Evolutionary conservation across 1,140 invertebrate genomes (phyloP), one percentile per base, ranked within the genome.

Genomic region (Plutomurus gul): DNA sequence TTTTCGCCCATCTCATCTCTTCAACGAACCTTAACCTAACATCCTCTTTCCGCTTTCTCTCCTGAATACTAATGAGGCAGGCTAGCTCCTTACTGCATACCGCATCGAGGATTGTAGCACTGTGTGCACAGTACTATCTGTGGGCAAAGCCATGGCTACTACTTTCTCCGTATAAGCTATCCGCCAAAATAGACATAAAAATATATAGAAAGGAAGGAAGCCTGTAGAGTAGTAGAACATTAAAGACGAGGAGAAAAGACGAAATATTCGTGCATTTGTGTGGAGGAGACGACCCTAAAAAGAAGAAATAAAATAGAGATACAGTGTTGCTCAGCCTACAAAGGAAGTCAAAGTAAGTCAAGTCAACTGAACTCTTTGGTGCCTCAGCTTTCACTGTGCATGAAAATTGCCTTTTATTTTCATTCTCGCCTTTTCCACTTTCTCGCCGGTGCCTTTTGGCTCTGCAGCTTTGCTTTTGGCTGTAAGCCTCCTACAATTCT

Each of bases 11-110:
- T 65, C 56, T 65, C 56, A 65, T 65, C 56, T 65, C 56, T 65
- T 65, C 56, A 65, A 65, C 56, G 56, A 65, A 65, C 56, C 74
- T 76, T 76, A 76, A 76, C 74, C 74, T 56, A 56, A 76, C 74
- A 76, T 76, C 74, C 74, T 76, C 47, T 56, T 56, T 37, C 51
- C 47, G 51, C 36, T 40, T 76, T 56, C 25, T 60, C 74, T 56
- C 49, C 74, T 76, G 74, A 76, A 76, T 76, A 76, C 74, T 76
- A 76, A 76, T 76, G 74, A 56, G 49, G 16, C 30, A 13, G 56
- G 16, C 56, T 65, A 33, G 27, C 25, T 65, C 56, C 13, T 65
- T 16, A 16, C 22, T 30, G 18, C 56, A 65, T 65, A 16, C 56
- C 56, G 27, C 56, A 65, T 65, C 18, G 25, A 18, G 4, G 16